Evolutionary conservation across 2,888 invertebrate species (phyloP).

Genomic region (Blastobasis lacticolella): DNA sequence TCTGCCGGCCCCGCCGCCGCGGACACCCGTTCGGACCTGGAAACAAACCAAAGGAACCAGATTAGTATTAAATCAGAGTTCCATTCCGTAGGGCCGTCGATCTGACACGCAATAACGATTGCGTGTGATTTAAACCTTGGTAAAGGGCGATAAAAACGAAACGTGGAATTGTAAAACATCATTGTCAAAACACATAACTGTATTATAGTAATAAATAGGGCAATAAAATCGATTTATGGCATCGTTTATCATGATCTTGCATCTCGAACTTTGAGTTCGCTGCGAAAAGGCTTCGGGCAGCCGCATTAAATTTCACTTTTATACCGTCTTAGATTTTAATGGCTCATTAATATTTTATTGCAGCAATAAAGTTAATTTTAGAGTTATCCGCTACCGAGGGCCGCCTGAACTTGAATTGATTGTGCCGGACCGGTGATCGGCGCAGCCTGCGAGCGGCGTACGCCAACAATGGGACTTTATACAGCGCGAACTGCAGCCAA

Average conservation of each 20-base stretch:
- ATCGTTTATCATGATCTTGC: slow-evolving; percentile 53
- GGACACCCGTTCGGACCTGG: slow-evolving; percentile 97
- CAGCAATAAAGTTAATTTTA: slow-evolving; percentile 67
- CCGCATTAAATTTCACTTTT: slow-evolving; percentile 70
- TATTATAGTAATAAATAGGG: slow-evolving; percentile 14
- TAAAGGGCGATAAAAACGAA: slow-evolving; percentile 2
- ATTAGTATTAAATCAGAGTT: neutral
- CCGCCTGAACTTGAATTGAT: slow-evolving; percentile 43
- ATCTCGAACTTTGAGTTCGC: slow-evolving; percentile 41
- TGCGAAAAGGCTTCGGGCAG: slow-evolving; percentile 48
- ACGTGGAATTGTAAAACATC: slow-evolving; percentile 9
- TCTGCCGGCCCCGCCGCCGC: slow-evolving; percentile 94
- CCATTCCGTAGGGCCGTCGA: neutral
- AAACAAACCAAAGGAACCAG: slow-evolving; percentile 43
- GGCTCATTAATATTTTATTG: slow-evolving; percentile 69
- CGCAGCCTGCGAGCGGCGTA: too few species aligned
- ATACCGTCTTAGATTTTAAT: slow-evolving; percentile 70
- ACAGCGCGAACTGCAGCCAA: too few species aligned
- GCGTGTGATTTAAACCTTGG: neutral
- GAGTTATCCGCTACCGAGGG: slow-evolving; percentile 63
- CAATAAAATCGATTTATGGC: slow-evolving; percentile 55
- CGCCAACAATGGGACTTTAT: too few species aligned
- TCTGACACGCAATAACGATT: neutral
- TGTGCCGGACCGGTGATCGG: too few species aligned
- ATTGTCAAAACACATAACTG: slow-evolving; percentile 11